These are phyloP conservation scores for Crossaster papposus DNA, from an alignment of 53 echinoderm and acorn worm species.

Conservation along the genomic window DNA sequence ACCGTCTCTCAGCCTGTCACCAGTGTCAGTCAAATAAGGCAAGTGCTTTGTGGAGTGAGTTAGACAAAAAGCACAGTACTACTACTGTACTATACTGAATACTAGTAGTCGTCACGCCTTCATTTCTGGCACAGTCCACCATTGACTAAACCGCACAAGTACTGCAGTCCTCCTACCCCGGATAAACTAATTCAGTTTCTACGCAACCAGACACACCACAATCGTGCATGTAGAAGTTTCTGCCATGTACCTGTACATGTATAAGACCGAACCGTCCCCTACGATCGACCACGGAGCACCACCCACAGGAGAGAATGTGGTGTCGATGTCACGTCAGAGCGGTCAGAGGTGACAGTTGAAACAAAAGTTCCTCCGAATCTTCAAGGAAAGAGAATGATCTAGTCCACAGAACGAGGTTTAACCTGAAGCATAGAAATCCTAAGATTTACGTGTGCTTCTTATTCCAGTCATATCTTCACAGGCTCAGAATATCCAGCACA, in stretches of 20 bases:
- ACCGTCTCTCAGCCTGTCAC: not conserved
- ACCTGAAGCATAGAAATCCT: not conserved
- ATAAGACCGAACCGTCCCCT: too few species aligned
- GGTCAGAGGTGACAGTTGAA: not conserved
- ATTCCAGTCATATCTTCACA: not conserved
- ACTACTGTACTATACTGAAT: not conserved
- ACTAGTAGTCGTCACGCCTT: not conserved
- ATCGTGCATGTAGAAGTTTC: not conserved
- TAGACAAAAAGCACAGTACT: not conserved
- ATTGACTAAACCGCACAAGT: not conserved
- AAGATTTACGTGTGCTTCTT: not conserved
- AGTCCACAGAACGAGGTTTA: not conserved
- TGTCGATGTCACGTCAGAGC: not conserved
- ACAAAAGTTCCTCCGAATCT: not conserved
- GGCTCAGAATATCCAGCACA: too few species aligned
- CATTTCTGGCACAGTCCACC: not conserved
- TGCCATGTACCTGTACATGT: not conserved
- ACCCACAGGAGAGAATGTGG: too few species aligned
- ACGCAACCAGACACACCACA: conserved; percentile 37
- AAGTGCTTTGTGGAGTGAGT: not conserved
- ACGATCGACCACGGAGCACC: too few species aligned
- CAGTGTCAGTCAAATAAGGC: not conserved
- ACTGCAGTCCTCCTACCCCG: too few species aligned
- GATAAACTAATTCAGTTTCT: conserved; percentile 1
- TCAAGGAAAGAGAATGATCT: not conserved